These are phyloP conservation scores for Ostrea edulis DNA, from an alignment of 1,140 invertebrate genomes.

Conservation along the genomic window DNA sequence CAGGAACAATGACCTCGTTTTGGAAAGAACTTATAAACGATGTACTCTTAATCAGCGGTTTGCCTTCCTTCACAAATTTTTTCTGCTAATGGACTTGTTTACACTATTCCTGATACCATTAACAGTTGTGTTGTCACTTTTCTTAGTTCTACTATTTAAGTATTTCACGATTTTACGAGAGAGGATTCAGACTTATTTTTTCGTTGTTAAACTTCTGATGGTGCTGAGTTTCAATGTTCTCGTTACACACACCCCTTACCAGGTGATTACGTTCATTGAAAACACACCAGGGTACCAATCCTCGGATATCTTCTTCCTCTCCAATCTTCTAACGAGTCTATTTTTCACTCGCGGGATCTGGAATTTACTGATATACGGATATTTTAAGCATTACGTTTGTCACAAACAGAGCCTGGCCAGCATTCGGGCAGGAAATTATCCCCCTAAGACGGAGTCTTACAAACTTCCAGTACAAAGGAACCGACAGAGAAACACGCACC, in stretches of 20 bases:
- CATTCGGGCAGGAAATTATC: conserved; percentile 48
- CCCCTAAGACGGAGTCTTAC: not conserved
- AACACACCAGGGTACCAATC: conserved; percentile 31
- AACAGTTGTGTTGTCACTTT: conserved; percentile 40
- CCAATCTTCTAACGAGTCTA: conserved; percentile 55
- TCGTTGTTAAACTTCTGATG: conserved; percentile 66
- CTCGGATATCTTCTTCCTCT: conserved; percentile 16
- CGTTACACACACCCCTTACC: conserved; percentile 61
- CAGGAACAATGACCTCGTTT: not conserved
- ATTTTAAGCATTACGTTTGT: conserved; percentile 69
- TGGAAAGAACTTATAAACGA: conserved; percentile 20
- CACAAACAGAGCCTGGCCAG: conserved; percentile 59
- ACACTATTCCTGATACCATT: conserved; percentile 60
- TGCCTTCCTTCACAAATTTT: conserved; percentile 59
- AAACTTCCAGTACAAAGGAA: not conserved
- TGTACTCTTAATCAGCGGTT: conserved; percentile 64
- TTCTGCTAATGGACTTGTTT: conserved; percentile 61
- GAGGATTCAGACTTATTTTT: conserved; percentile 58
- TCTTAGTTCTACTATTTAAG: conserved; percentile 41
- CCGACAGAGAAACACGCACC: not conserved
- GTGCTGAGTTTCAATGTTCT: conserved; percentile 61
- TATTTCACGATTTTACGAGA: conserved; percentile 56
- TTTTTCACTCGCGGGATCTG: conserved; percentile 67
- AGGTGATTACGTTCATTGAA: conserved; percentile 60
- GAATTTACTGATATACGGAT: conserved; percentile 68